phyloP scores from a whole-genome alignment of 2,797 vertebrate species.

The Garrulus glandarius region DNA sequence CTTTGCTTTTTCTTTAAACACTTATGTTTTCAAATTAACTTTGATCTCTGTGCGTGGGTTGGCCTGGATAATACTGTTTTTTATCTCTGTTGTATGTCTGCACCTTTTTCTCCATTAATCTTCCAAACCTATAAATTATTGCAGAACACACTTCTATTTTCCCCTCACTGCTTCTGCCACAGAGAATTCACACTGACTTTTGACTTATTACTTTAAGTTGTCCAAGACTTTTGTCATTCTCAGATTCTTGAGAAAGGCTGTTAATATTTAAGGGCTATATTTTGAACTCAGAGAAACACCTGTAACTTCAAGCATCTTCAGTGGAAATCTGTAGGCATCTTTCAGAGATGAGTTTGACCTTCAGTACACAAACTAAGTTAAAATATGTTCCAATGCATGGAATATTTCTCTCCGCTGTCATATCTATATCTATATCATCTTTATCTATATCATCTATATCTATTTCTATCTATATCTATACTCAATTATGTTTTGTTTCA shows the following conservation, averaged over 20 bases:
- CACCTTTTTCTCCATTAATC: conserved; percentile 34
- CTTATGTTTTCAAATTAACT: conserved; percentile 47
- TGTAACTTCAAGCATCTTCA: not conserved
- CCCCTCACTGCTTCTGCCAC: not conserved
- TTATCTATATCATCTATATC: not conserved
- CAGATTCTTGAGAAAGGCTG: not conserved
- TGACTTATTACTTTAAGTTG: not conserved
- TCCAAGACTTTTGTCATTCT: conserved; percentile 17
- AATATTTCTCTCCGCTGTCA: not conserved
- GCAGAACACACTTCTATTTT: conserved; percentile 10
- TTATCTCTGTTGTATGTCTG: conserved; percentile 58
- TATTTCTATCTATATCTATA: not conserved
- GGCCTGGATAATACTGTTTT: conserved; percentile 39
- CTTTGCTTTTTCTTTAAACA: conserved; percentile 27
- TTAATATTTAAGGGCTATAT: not conserved
- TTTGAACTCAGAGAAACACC: not conserved
- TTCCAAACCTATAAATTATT: conserved; percentile 65
- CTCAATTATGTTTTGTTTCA: not conserved
- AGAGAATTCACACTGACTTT: conserved; percentile 45
- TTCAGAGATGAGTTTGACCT: not conserved
- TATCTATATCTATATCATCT: not conserved
- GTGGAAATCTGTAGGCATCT: not conserved
- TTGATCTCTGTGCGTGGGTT: conserved; percentile 1
- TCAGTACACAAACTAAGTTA: not conserved
- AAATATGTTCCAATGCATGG: not conserved